These are phyloP conservation scores for Cephus nigrinus DNA, from an alignment of 2,888 invertebrate genomes.

Conservation along the genomic window DNA sequence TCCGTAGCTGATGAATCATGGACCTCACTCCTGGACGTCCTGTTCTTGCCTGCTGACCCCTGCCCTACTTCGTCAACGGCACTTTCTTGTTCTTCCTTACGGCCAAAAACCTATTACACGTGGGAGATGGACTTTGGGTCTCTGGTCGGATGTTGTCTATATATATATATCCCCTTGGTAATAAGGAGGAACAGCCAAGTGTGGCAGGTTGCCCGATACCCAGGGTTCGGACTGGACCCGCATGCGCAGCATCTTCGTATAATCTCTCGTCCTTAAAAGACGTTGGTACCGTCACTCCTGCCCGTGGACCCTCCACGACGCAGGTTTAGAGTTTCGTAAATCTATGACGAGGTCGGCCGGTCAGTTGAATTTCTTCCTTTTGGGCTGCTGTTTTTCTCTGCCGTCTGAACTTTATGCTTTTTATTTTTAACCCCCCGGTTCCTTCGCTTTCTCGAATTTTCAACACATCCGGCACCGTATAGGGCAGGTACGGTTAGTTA, in stretches of 20 bases:
- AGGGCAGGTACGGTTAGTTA: not conserved
- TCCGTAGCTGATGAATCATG: conserved; percentile 49
- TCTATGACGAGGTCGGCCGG: not conserved
- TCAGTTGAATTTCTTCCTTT: not conserved
- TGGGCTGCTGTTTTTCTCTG: not conserved
- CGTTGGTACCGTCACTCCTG: not conserved
- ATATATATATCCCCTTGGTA: not conserved
- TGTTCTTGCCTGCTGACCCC: not conserved
- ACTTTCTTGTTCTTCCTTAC: not conserved
- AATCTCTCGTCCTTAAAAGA: not conserved
- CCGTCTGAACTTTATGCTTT: not conserved
- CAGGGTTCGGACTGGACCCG: not conserved
- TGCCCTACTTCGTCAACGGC: not conserved
- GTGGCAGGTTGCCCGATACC: not conserved
- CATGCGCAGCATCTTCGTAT: not conserved
- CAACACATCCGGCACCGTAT: conserved; percentile 5
- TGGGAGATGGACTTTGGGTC: not conserved
- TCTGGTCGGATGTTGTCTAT: not conserved
- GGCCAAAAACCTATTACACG: not conserved
- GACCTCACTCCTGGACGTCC: conserved; percentile 15
- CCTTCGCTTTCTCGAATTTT: conserved; percentile 1
- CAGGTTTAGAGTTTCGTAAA: not conserved
- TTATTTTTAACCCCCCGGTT: not conserved
- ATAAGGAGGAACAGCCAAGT: not conserved
- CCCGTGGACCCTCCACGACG: not conserved